A percentile compares a stretch with the other conserved stretches of the same genome.
phyloP scores from a whole-genome alignment of 2,797 vertebrate genomes.

The Lates japonicus region DNA sequence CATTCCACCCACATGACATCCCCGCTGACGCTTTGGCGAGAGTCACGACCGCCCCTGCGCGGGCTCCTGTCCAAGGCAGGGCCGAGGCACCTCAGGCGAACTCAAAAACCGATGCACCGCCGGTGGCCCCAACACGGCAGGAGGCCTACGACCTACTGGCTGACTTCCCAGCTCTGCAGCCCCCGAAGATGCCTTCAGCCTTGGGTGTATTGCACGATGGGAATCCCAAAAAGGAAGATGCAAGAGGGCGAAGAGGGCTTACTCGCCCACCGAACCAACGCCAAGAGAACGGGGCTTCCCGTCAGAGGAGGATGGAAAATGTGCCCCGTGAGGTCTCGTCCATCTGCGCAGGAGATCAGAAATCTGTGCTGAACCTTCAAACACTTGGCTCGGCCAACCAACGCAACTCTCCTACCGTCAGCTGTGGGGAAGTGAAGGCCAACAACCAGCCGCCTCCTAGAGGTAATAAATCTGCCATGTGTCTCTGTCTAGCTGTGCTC shows the following conservation, averaged over 20 bases:
- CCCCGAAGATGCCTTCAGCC: constrained; percentile 30
- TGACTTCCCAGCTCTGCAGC: constrained; percentile 61
- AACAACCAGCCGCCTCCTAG: constrained; percentile 38
- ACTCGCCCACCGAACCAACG: constrained; percentile 1
- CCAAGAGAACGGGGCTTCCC: constrained; percentile 45
- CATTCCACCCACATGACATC: constrained; percentile 44
- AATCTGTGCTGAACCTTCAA: constrained; percentile 50
- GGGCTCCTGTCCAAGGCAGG: constrained; percentile 48
- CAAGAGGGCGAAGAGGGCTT: constrained; percentile 17
- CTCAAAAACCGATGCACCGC: constrained; percentile 17
- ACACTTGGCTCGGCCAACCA: constrained; percentile 33
- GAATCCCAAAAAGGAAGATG: constrained; percentile 25
- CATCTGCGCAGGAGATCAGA: constrained; percentile 64
- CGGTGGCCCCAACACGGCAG: constrained; percentile 17
- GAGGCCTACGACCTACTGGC: constrained; percentile 61
- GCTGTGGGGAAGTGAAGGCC: constrained; percentile 44
- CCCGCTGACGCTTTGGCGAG: constrained; percentile 49
- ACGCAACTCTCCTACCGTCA: constrained; percentile 19
- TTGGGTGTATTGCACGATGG: not conserved
- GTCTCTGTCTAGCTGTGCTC: constrained; percentile 21
- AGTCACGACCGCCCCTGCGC: not conserved
- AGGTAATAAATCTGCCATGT: constrained; percentile 64
- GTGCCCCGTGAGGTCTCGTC: constrained; percentile 48
- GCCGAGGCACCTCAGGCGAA: constrained; percentile 40
- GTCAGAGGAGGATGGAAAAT: constrained; percentile 52